Evolutionary conservation across 2,113 vertebrate species (phyloP).

Genomic region (Vulpes lagopus): DNA sequence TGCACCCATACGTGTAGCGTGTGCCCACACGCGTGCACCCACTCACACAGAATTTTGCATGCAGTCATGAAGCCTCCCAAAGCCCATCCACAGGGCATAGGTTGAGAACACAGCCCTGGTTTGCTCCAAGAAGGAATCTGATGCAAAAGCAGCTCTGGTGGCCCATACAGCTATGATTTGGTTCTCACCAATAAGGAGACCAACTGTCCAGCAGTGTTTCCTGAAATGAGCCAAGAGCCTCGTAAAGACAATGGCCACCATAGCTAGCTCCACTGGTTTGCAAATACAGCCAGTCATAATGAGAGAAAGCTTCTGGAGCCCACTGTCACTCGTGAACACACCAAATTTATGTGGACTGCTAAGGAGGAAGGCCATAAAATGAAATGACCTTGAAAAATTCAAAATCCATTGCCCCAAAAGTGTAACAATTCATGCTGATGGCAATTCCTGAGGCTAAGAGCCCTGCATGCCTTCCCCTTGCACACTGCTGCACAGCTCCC

Average conservation of each 20-base stretch:
- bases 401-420: constrained; percentile 61
- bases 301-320: constrained; percentile 1
- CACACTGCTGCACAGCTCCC: neutral
- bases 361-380: neutral
- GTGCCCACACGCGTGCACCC: accelerated
- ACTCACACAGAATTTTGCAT: neutral
- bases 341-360: constrained; percentile 53
- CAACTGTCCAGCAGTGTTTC: neutral
- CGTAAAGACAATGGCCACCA: neutral
- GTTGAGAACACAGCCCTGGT: neutral
- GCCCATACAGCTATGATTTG: neutral
- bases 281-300: constrained; percentile 51
- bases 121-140: neutral
- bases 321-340: neutral
- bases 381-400: constrained; percentile 49
- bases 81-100: neutral
- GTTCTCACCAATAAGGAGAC: neutral
- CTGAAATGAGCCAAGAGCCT: constrained; percentile 41
- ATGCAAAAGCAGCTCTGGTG: neutral
- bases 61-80: neutral
- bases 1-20: neutral
- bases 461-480: neutral
- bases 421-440: neutral
- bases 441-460: neutral
- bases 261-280: neutral